Base-by-base conservation (phyloP, 2,113 vertebrate genomes). In the Acrocephalus arundinaceus region DNA sequence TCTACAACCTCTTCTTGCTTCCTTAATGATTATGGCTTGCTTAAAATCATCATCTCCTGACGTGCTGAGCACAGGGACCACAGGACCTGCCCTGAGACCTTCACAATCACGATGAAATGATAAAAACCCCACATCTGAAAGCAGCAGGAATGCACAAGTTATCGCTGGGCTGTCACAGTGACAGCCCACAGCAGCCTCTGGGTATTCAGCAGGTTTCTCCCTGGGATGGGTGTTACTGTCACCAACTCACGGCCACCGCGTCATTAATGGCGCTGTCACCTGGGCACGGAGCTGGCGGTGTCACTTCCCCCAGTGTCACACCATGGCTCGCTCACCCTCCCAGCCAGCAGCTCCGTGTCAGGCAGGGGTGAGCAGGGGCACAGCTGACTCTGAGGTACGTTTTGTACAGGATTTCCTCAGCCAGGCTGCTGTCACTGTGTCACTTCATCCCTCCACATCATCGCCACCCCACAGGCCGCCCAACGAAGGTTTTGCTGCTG, bases 1-100 rank as follows among this genome's bases (percentile, higher is more conserved):
- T 41, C 71, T 86, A 81, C 86, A 67, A 66, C 19, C 27, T 81
- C 35, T 41, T 74, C 89, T 90, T 65, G 21, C 22, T 74, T 80
- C 37, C 61, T 57, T 87, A 54, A 46, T 43, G 25, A 31, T 65
- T 52, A 49, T 2, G 1, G 16, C 22, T 70, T 74, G 18, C 39
- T 43, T 65, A 45, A 77, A 84, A 48, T 25, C n/a, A 10, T 51
- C 37, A 28, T 11, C 35, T 80, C 58, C 75, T 67, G 59, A 16
- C 0, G 0, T 2, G 14, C 16, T 20, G 52, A 0, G 2, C 35
- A 6, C 46, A 66, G 63, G 25, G 22, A 51, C 14, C 13, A 4
- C 43, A 48, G 65, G 48, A 67, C 41, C 23, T 0, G 0, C 11
- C 15, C 7, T 23, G 73, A 63, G 52, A 4, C 21, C 25, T 33